These are phyloP conservation scores for Euphydryas editha DNA, from an alignment of 2,888 invertebrate species.

Conservation along the genomic window DNA sequence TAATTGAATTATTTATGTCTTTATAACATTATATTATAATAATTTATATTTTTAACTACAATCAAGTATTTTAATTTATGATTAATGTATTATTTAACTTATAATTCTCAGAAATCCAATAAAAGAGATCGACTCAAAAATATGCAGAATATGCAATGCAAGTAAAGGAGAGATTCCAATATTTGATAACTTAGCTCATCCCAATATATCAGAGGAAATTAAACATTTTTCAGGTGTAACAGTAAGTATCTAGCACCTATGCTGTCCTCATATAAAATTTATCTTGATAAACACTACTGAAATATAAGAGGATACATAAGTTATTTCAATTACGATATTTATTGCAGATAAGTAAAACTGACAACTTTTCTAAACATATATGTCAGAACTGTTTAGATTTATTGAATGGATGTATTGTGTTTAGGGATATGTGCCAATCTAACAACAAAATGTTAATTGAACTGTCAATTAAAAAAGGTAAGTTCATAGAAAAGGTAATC, in stretches of 20 bases:
- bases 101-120: slow-evolving; percentile 7
- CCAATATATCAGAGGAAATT: slow-evolving; percentile 70
- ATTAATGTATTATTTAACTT: background rate
- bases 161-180: slow-evolving; percentile 68
- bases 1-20: background rate
- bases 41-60: background rate
- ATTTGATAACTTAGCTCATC: slow-evolving; percentile 64
- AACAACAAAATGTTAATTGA: slow-evolving; percentile 60
- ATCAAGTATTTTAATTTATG: background rate
- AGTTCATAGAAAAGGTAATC: background rate
- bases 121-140: slow-evolving; percentile 34
- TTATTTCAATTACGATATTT: slow-evolving; percentile 4
- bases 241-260: slow-evolving; percentile 51
- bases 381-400: slow-evolving; percentile 70
- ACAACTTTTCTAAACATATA: slow-evolving; percentile 64
- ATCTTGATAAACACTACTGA: too few relatives aligned
- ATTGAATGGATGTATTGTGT: slow-evolving; percentile 72
- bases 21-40: background rate
- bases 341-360: slow-evolving; percentile 59
- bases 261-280: too few relatives aligned
- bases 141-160: slow-evolving; percentile 68
- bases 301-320: background rate
- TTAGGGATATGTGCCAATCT: slow-evolving; percentile 70
- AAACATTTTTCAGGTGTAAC: slow-evolving; percentile 66
- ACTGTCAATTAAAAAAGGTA: slow-evolving; percentile 67